phyloP scores from a whole-genome alignment of 2,797 vertebrate species.

The Mus caroli region DNA sequence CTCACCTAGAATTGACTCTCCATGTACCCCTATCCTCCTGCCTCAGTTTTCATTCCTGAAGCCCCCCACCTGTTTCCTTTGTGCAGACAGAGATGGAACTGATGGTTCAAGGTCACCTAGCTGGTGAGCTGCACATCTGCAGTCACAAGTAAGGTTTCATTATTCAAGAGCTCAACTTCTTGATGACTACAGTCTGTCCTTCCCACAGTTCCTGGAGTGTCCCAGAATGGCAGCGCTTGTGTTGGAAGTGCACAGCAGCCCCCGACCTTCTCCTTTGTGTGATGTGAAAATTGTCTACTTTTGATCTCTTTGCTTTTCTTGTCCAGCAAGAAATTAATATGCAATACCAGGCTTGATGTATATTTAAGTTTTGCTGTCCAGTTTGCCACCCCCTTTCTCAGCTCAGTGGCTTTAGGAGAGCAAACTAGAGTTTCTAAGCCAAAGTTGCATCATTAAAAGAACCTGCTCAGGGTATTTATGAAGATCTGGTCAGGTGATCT shows the following conservation, averaged over 20 bases:
- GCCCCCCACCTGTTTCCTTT: not conserved
- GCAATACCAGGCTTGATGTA: not conserved
- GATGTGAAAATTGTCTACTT: not conserved
- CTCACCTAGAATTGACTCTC: not conserved
- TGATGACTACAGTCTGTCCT: not conserved
- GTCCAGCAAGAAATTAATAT: not conserved
- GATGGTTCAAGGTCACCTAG: not conserved
- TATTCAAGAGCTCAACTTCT: not conserved
- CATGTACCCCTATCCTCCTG: not conserved
- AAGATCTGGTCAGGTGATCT: not conserved
- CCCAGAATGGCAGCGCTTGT: not conserved
- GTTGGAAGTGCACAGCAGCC: not conserved
- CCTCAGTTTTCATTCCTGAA: not conserved
- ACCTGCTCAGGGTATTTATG: not conserved
- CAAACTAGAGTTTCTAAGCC: not conserved
- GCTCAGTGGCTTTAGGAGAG: not conserved
- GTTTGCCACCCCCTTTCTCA: not conserved
- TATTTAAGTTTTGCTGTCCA: not conserved
- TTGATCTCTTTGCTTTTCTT: not conserved
- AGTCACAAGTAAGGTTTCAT: not conserved
- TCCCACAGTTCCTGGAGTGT: not conserved
- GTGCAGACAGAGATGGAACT: not conserved
- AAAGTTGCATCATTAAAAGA: not conserved
- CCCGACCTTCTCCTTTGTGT: not conserved
- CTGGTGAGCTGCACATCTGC: not conserved